Conservation (phyloP, 2,113 vertebrate genomes). For the Sorex fumeus region DNA sequence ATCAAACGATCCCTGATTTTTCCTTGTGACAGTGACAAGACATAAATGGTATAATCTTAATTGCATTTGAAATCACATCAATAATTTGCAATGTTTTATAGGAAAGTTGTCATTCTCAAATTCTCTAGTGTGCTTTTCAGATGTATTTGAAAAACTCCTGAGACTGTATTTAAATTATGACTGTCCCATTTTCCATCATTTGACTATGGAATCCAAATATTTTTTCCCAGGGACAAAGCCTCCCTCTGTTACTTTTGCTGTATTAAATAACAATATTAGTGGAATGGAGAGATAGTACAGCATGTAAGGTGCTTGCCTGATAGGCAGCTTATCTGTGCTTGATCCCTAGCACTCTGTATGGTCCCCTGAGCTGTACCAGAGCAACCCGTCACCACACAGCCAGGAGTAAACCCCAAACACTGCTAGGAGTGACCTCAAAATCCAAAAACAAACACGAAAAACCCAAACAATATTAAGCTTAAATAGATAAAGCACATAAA, state of each 20-base stretch:
- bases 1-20: conserved; percentile 3
- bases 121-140: conserved; percentile 11
- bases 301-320: no score
- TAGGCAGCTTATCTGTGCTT: no score
- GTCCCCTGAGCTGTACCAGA: no score
- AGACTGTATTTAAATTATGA: not conserved
- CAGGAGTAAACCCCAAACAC: no score
- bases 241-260: not conserved
- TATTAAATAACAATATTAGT: not conserved
- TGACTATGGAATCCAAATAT: not conserved
- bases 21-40: not conserved
- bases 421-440: no score
- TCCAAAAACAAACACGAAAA: no score
- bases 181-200: not conserved
- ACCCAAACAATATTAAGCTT: not conserved
- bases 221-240: not conserved
- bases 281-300: no score
- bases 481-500: not conserved
- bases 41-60: conserved; percentile 38
- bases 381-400: no score
- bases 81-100: conserved; percentile 13
- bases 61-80: conserved; percentile 46
- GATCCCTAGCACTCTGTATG: no score
- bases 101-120: not conserved
- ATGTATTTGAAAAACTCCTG: conserved; percentile 7